Evolutionary conservation across 2,113 vertebrate species (phyloP).

Genomic region (Catagonus wagneri): DNA sequence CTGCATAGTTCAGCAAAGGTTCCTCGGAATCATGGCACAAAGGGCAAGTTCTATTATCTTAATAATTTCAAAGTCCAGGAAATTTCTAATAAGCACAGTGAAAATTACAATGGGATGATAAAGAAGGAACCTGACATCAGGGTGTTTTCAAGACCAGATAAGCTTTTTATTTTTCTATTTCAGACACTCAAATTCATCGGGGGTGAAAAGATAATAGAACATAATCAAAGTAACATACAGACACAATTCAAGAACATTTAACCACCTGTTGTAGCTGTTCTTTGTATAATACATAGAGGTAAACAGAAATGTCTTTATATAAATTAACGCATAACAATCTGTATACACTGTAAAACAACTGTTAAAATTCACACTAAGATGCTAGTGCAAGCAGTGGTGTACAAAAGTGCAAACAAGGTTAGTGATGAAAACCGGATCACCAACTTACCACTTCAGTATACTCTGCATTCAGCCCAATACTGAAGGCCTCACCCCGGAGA

Average conservation of each 20-base stretch:
- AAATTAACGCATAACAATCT: constrained; percentile 80
- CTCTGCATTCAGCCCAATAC: background rate
- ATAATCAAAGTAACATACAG: constrained; percentile 68
- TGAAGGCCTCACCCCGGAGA: background rate
- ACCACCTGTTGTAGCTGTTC: constrained; percentile 69
- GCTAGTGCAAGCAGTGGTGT: constrained; percentile 73
- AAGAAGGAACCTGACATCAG: constrained; percentile 48
- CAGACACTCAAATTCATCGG: constrained; percentile 46
- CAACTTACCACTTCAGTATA: background rate
- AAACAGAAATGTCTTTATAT: constrained; percentile 79
- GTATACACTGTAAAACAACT: constrained; percentile 76
- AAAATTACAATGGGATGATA: constrained; percentile 13
- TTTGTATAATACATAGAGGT: constrained; percentile 76
- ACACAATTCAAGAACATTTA: constrained; percentile 73
- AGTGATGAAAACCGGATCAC: background rate
- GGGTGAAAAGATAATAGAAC: constrained; percentile 31
- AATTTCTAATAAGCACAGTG: constrained; percentile 48
- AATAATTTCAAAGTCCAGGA: constrained; percentile 11
- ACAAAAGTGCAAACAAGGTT: constrained; percentile 72
- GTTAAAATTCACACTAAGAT: constrained; percentile 62
- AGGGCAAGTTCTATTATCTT: background rate
- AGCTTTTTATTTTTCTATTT: constrained; percentile 80
- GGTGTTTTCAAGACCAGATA: constrained; percentile 61
- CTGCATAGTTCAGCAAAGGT: background rate
- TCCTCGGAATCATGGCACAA: background rate